phyloP scores from a whole-genome alignment of 1,140 invertebrate genomes.

The Asbolus verrucosus region DNA sequence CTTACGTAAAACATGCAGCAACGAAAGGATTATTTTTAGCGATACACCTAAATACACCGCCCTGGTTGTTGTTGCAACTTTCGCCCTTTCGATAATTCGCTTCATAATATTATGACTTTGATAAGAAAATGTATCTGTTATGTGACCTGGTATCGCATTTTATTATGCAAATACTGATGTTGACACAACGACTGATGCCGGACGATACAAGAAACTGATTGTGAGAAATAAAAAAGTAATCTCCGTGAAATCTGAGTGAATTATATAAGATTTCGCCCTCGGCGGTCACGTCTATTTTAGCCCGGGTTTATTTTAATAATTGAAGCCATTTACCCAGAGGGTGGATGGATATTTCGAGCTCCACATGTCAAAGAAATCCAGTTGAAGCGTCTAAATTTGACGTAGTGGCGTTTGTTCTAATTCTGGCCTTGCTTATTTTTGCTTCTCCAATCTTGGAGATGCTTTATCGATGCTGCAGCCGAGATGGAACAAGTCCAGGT shows the following conservation, averaged over 20 bases:
- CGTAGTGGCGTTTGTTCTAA: too few relatives aligned
- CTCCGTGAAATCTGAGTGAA: neutral
- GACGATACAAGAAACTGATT: conserved; percentile 11
- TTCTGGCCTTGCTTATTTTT: neutral
- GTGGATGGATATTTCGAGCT: too few relatives aligned
- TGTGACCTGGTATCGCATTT: conserved; percentile 22
- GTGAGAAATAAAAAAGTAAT: conserved; percentile 1
- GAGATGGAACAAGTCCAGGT: conserved; percentile 10
- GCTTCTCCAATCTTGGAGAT: too few relatives aligned
- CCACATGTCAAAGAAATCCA: too few relatives aligned
- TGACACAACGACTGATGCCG: neutral
- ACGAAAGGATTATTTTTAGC: neutral
- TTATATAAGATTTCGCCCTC: too few relatives aligned
- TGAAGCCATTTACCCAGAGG: too few relatives aligned
- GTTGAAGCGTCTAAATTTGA: too few relatives aligned
- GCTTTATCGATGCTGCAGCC: too few relatives aligned
- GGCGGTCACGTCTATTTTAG: too few relatives aligned
- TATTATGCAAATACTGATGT: conserved; percentile 22
- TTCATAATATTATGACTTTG: conserved; percentile 32
- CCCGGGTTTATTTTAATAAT: too few relatives aligned
- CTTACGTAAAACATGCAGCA: neutral
- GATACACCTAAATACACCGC: conserved; percentile 13
- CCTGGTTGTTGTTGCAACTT: neutral
- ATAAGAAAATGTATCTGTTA: conserved; percentile 33
- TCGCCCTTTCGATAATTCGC: conserved; percentile 16